Evolutionary conservation across 1,140 invertebrate genomes (phyloP).

Genomic region (Cotesia chilonis): DNA sequence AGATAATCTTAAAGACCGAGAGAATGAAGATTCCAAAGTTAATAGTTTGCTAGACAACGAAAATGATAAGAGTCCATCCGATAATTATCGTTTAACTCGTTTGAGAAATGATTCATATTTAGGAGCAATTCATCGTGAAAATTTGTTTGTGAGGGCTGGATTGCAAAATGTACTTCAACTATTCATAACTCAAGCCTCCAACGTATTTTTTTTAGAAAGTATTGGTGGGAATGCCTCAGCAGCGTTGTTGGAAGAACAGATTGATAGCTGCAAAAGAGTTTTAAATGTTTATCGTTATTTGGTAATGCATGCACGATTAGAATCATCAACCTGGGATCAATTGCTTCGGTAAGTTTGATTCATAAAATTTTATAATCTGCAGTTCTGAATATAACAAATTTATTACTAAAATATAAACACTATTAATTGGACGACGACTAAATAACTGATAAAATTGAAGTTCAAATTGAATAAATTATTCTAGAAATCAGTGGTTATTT

Average conservation of each 20-base stretch:
- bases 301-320: conserved; percentile 95
- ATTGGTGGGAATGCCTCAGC: conserved; percentile 58
- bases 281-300: conserved; percentile 96
- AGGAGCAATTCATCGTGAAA: conserved; percentile 81
- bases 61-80: conserved; percentile 62
- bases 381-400: too few relatives aligned
- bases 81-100: conserved; percentile 70
- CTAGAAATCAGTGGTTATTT: too few relatives aligned
- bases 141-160: conserved; percentile 80
- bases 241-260: conserved; percentile 85
- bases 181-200: conserved; percentile 94
- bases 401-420: too few relatives aligned
- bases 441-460: too few relatives aligned
- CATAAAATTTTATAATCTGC: background rate
- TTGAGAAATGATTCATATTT: conserved; percentile 84
- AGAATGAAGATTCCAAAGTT: conserved; percentile 54
- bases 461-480: too few relatives aligned
- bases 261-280: conserved; percentile 95
- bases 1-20: conserved; percentile 66
- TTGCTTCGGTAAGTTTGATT: conserved; percentile 54
- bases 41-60: conserved; percentile 33
- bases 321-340: conserved; percentile 88
- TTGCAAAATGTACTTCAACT: conserved; percentile 90
- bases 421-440: too few relatives aligned
- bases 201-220: conserved; percentile 86